Percentiles rank a stretch among this genome's conserved stretches.
These are phyloP conservation scores for Mus pahari DNA, from an alignment of 2,113 vertebrate species.

Conservation along the genomic window DNA sequence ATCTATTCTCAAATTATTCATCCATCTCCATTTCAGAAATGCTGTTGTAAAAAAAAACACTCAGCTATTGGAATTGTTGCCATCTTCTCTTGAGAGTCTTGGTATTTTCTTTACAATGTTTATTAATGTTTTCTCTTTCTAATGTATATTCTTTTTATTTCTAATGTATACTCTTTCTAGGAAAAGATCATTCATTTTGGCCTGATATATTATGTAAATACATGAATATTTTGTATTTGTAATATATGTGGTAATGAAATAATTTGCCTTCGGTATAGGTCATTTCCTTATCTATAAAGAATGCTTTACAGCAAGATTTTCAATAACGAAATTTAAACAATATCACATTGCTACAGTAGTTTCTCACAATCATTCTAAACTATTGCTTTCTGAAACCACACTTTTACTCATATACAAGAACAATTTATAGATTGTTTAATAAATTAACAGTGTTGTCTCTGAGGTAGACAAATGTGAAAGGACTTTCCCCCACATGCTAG, in stretches of 20 bases:
- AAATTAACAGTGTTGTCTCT: slow-evolving; percentile 46
- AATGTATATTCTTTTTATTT: slow-evolving; percentile 22
- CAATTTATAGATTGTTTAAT: slow-evolving; percentile 17
- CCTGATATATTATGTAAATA: slow-evolving; percentile 61
- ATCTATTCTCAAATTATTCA: slow-evolving; percentile 31
- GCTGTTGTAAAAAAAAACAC: slow-evolving; percentile 32
- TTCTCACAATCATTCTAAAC: slow-evolving; percentile 45
- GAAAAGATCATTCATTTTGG: slow-evolving; percentile 46
- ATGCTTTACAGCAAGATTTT: slow-evolving; percentile 42
- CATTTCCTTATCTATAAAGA: slow-evolving; percentile 51
- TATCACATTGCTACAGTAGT: neutral
- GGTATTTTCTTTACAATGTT: slow-evolving; percentile 41
- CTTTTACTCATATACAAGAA: slow-evolving; percentile 33
- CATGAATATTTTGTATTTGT: slow-evolving; percentile 61
- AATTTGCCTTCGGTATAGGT: neutral
- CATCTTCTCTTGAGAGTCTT: slow-evolving; percentile 42
- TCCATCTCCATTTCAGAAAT: slow-evolving; percentile 50
- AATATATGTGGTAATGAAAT: slow-evolving; percentile 43
- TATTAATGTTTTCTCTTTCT: slow-evolving; percentile 44
- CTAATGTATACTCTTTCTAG: slow-evolving; percentile 42
- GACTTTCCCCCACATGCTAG: slow-evolving; percentile 23
- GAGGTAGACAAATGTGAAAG: slow-evolving; percentile 42
- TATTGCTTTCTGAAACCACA: slow-evolving; percentile 41
- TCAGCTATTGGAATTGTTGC: neutral
- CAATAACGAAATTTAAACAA: slow-evolving; percentile 50